These are phyloP conservation scores for Orius insidiosus DNA, from an alignment of 1,140 invertebrate species.

Conservation along the genomic window DNA sequence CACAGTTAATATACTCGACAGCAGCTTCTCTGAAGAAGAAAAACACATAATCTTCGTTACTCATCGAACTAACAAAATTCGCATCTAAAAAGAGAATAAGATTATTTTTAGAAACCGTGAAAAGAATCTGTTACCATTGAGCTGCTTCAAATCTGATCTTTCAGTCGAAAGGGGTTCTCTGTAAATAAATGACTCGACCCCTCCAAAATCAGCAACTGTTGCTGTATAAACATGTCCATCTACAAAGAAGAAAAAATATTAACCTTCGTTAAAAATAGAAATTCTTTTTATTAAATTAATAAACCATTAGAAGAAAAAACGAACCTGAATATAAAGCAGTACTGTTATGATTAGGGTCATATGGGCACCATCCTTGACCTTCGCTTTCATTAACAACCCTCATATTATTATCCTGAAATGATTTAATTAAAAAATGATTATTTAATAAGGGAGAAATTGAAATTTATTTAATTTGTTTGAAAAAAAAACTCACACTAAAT, in stretches of 20 bases:
- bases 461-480: neutral
- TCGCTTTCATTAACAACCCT: slow-evolving; percentile 43
- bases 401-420: slow-evolving; percentile 8
- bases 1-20: slow-evolving; percentile 91
- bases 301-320: too few relatives aligned
- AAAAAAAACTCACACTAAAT: slow-evolving; percentile 30
- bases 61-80: slow-evolving; percentile 88
- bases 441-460: too few relatives aligned
- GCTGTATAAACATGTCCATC: slow-evolving; percentile 81
- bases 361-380: slow-evolving; percentile 75
- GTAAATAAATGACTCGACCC: slow-evolving; percentile 82
- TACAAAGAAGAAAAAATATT: slow-evolving; percentile 26
- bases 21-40: slow-evolving; percentile 95
- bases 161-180: slow-evolving; percentile 72
- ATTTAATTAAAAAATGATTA: slow-evolving; percentile 7
- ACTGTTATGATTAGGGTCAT: slow-evolving; percentile 84
- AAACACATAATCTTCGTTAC: slow-evolving; percentile 82
- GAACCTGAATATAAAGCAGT: slow-evolving; percentile 55
- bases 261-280: neutral
- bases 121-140: slow-evolving; percentile 40
- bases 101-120: neutral
- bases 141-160: slow-evolving; percentile 54
- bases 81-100: slow-evolving; percentile 39
- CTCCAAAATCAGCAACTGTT: slow-evolving; percentile 87
- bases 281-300: neutral